Evolutionary conservation across 1,140 invertebrate species (phyloP).

Genomic region (Tetramorium simillimum): DNA sequence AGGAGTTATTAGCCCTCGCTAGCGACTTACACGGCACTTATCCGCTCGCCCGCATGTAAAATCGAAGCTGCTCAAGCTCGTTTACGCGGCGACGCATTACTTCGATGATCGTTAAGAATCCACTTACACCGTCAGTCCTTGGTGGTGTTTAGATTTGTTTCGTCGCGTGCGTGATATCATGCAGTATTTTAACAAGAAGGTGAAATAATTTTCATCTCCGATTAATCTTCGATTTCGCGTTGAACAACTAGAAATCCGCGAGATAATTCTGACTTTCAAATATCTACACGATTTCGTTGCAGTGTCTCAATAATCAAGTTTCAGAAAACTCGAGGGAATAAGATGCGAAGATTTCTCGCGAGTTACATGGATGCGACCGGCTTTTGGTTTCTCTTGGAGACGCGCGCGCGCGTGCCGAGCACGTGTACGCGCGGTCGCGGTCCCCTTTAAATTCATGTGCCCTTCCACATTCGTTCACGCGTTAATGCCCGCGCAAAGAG

Average conservation of each 20-base stretch:
- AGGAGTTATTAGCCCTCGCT: constrained; percentile 64
- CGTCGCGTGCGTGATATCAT: neutral
- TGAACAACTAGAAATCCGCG: neutral
- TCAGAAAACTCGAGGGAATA: neutral
- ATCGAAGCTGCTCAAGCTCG: constrained; percentile 50
- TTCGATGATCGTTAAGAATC: constrained; percentile 10
- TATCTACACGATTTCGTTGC: neutral
- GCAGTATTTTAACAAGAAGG: neutral
- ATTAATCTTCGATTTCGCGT: neutral
- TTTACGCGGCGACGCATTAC: neutral
- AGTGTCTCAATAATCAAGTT: neutral
- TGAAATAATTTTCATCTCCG: neutral
- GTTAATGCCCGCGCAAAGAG: constrained; percentile 15
- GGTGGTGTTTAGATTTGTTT: neutral
- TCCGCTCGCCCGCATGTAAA: constrained; percentile 68
- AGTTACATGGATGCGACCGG: neutral
- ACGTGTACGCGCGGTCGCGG: constrained; percentile 57
- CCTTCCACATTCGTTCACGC: constrained; percentile 8
- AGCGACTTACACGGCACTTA: constrained; percentile 54
- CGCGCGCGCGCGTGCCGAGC: constrained; percentile 61
- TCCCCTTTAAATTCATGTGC: neutral
- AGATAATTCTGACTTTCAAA: neutral
- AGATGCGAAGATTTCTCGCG: neutral
- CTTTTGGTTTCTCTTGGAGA: constrained; percentile 5
- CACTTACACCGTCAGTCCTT: neutral